Evolutionary conservation across 2,888 invertebrate species (phyloP).

Genomic region (Aricia artaxerxes): DNA sequence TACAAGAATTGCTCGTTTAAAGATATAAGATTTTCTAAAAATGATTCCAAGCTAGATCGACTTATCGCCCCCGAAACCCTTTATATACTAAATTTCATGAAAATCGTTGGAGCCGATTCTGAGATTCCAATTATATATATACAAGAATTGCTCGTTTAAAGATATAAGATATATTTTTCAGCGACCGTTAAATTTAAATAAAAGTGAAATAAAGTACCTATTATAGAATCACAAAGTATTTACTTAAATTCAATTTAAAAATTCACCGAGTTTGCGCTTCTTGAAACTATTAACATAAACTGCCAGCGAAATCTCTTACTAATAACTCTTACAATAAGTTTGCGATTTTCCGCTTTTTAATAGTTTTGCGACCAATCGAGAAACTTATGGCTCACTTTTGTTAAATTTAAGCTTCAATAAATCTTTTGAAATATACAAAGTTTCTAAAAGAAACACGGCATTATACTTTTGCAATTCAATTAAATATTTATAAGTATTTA

Average conservation of each 20-base stretch:
- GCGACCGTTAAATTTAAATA: neutral
- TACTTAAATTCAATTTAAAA: constrained; percentile 23
- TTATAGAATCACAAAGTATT: constrained; percentile 7
- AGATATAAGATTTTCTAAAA: no score
- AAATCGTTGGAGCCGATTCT: no score
- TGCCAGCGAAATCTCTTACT: constrained; percentile 28
- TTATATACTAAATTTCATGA: no score
- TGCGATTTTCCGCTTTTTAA: constrained; percentile 23
- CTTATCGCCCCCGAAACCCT: no score
- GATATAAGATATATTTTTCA: neutral
- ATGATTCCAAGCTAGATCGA: no score
- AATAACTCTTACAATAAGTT: constrained; percentile 25
- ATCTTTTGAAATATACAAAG: neutral
- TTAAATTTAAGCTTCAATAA: constrained; percentile 7
- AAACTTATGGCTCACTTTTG: neutral
- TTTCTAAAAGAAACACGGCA: neutral
- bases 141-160: no score
- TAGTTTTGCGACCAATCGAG: constrained; percentile 12
- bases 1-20: no score
- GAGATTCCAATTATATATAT: no score
- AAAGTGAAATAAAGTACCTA: neutral
- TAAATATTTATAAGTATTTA: no score
- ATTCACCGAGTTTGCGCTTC: constrained; percentile 11
- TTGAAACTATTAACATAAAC: constrained; percentile 29
- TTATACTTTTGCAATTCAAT: neutral